Evolutionary conservation across 1,140 invertebrate genomes (phyloP).

Genomic region (Eriosoma lanigerum): DNA sequence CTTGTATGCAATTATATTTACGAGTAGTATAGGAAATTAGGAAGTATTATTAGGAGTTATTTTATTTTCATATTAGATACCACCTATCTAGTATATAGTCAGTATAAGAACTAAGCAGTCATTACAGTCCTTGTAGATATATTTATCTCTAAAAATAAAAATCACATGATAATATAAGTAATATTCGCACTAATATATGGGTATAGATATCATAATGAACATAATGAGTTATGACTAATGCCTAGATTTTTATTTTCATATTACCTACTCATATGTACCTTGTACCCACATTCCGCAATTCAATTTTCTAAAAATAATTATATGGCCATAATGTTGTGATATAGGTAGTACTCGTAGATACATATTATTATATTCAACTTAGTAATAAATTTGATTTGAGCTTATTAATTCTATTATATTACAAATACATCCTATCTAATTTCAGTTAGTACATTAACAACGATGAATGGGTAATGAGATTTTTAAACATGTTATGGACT

Average conservation of each 20-base stretch:
- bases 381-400: not conserved
- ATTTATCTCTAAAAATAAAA: too few relatives aligned
- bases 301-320: not conserved
- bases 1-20: too few relatives aligned
- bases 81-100: not conserved
- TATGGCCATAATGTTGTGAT: not conserved
- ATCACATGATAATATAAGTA: too few relatives aligned
- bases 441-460: conserved; percentile 22
- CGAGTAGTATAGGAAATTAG: too few relatives aligned
- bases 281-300: not conserved
- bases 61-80: too few relatives aligned
- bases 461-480: conserved; percentile 15
- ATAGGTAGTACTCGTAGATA: too few relatives aligned
- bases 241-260: not conserved
- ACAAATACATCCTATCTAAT: not conserved
- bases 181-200: too few relatives aligned
- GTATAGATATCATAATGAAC: not conserved
- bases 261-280: too few relatives aligned
- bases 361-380: too few relatives aligned
- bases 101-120: too few relatives aligned
- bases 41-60: too few relatives aligned
- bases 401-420: not conserved
- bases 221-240: not conserved
- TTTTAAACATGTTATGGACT: not conserved
- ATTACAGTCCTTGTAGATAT: too few relatives aligned